Conservation (phyloP, 2,113 vertebrate genomes). For the Phrynosoma blainvillii region DNA sequence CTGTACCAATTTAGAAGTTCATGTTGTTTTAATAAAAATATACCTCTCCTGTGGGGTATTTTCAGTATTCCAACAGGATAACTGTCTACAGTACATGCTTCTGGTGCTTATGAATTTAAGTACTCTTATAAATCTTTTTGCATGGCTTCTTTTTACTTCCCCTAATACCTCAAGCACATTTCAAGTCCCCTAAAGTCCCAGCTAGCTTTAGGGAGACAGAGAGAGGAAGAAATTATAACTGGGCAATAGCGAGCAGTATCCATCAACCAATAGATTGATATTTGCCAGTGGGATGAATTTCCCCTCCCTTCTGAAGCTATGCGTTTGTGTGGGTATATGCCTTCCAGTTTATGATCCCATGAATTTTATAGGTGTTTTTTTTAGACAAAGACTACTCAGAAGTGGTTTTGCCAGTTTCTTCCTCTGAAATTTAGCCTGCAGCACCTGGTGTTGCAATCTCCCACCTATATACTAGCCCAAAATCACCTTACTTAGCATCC, state of each 20-base stretch:
- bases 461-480: too few relatives aligned
- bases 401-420: too few relatives aligned
- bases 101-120: neutral
- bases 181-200: neutral
- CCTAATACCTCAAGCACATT: neutral
- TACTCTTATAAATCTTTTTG: neutral
- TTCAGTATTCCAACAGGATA: neutral
- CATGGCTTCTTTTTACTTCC: neutral
- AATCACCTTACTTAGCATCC: too few relatives aligned
- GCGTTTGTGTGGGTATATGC: too few relatives aligned
- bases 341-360: too few relatives aligned
- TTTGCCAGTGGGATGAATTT: neutral
- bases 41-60: neutral
- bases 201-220: too few relatives aligned
- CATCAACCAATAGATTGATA: neutral
- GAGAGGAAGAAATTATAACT: neutral
- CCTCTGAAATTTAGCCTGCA: too few relatives aligned
- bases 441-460: too few relatives aligned
- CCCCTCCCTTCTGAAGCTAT: neutral
- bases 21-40: neutral
- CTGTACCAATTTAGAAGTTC: neutral
- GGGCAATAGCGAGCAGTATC: neutral
- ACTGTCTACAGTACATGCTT: neutral
- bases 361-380: too few relatives aligned
- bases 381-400: too few relatives aligned